A percentile compares a stretch with the other conserved stretches of the same genome.
Conservation (phyloP, 2,797 vertebrate genomes). For the Lacerta viridis region DNA sequence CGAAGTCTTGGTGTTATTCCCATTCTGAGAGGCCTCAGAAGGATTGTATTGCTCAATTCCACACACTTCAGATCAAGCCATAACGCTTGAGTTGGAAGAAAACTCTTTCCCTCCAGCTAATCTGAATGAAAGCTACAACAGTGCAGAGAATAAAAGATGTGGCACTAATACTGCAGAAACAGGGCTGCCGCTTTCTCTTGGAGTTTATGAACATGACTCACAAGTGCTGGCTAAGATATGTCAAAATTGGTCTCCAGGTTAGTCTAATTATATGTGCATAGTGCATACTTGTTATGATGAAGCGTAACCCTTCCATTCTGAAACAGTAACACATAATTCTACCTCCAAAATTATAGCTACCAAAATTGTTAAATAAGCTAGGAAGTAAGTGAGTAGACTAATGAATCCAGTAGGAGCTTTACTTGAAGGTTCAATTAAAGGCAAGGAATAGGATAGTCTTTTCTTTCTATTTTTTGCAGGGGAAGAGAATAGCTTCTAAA, state of each 20-base stretch:
- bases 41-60: constrained; percentile 29
- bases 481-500: background rate
- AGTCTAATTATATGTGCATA: rapidly evolving
- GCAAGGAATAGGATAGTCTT: background rate
- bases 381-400: background rate
- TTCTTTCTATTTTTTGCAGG: background rate
- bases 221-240: background rate
- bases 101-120: constrained; percentile 31
- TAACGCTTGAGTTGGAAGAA: background rate
- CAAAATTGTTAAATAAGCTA: constrained; percentile 8
- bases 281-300: rapidly evolving
- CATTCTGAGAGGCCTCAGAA: background rate
- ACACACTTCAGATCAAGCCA: constrained; percentile 27
- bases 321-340: background rate
- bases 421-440: background rate
- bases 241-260: rapidly evolving
- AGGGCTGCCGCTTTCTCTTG: background rate
- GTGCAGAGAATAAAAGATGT: background rate
- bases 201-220: rapidly evolving
- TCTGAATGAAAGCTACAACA: background rate
- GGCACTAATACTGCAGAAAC: background rate
- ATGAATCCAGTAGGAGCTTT: background rate
- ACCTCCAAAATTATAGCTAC: background rate
- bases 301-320: background rate
- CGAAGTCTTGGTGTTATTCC: constrained; percentile 22